These are phyloP conservation scores for Eupithecia pulchellata DNA, from an alignment of 2,888 invertebrate genomes.

Conservation along the genomic window DNA sequence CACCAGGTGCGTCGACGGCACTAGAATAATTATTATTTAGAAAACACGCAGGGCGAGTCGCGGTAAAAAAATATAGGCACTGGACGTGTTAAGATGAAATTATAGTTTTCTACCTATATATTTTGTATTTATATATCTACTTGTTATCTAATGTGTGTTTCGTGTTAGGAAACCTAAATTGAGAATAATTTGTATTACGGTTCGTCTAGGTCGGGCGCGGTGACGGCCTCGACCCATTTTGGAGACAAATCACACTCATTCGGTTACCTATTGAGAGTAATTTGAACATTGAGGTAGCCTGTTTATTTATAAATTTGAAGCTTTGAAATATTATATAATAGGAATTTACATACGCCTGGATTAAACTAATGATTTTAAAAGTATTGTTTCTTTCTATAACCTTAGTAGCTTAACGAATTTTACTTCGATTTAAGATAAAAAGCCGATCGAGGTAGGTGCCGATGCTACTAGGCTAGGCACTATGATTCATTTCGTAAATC, in stretches of 20 bases:
- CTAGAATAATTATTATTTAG: no score
- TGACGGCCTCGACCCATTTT: constrained; percentile 76
- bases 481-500: constrained; percentile 12
- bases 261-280: constrained; percentile 60
- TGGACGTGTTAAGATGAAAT: no score
- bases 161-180: constrained; percentile 15
- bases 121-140: neutral
- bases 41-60: no score
- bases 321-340: neutral
- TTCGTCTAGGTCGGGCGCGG: constrained; percentile 59
- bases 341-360: neutral
- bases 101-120: no score
- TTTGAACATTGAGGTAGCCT: constrained; percentile 47
- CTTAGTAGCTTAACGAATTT: no score
- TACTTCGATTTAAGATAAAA: neutral
- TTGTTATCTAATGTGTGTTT: neutral
- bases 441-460: neutral
- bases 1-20: no score
- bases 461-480: neutral
- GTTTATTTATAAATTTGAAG: constrained; percentile 24
- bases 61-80: no score
- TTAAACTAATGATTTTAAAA: neutral
- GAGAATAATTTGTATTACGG: constrained; percentile 40
- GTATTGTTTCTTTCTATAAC: neutral
- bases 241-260: constrained; percentile 62